phyloP scores from a whole-genome alignment of 1,140 invertebrate genomes.

The Danaus melanippus region DNA sequence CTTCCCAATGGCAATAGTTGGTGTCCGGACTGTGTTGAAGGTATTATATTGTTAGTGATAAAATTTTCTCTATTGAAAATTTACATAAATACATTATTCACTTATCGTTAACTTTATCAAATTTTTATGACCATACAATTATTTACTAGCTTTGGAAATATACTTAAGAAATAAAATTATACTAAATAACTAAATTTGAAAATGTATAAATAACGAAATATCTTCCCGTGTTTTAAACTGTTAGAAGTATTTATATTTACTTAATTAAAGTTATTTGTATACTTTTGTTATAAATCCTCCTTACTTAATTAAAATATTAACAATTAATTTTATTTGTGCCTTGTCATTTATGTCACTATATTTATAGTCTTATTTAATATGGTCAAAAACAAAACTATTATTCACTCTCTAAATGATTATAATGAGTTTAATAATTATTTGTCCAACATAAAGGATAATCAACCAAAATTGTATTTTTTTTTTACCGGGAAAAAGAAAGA shows the following conservation, averaged over 20 bases:
- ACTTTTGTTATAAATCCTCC: too few relatives aligned
- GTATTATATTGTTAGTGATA: constrained; percentile 29
- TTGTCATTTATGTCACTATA: too few relatives aligned
- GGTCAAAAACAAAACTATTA: constrained; percentile 28
- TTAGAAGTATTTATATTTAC: too few relatives aligned
- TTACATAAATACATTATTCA: constrained; percentile 4
- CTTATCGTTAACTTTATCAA: constrained; percentile 3
- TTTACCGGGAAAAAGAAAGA: constrained; percentile 53
- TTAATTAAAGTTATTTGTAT: too few relatives aligned
- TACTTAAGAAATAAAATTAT: too few relatives aligned
- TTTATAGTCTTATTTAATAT: constrained; percentile 10
- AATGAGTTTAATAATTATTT: constrained; percentile 37
- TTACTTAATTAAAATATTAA: too few relatives aligned
- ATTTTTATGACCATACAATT: neutral
- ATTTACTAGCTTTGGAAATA: too few relatives aligned
- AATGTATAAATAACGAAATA: too few relatives aligned
- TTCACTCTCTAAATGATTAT: constrained; percentile 38
- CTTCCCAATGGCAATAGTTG: constrained; percentile 78
- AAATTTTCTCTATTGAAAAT: neutral
- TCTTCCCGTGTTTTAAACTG: too few relatives aligned
- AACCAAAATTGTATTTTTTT: constrained; percentile 37
- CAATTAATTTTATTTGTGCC: too few relatives aligned
- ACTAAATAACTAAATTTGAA: too few relatives aligned
- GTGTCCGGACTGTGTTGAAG: constrained; percentile 83
- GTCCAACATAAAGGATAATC: constrained; percentile 30